Evolutionary conservation across 2,888 invertebrate species (phyloP).

Genomic region (Volucella inanis): DNA sequence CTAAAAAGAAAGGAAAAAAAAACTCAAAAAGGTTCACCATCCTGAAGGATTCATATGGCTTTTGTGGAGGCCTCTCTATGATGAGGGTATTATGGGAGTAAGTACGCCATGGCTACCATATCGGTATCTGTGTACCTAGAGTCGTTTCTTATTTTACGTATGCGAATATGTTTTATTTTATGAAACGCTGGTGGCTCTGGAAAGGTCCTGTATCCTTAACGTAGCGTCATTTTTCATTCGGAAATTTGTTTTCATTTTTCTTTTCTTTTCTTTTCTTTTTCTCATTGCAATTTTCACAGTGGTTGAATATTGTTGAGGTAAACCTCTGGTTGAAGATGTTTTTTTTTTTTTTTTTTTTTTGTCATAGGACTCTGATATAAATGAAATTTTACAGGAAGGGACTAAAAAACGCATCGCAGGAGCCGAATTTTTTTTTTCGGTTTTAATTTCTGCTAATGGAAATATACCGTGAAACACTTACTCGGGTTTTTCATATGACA

Average conservation of each 20-base stretch:
- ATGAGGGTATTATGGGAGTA: neutral
- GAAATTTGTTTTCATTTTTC: constrained; percentile 26
- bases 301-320: constrained; percentile 14
- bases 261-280: neutral
- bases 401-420: constrained; percentile 39
- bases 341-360: constrained; percentile 20
- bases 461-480: constrained; percentile 45
- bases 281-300: constrained; percentile 23
- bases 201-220: constrained; percentile 22
- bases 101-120: neutral
- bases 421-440: constrained; percentile 24
- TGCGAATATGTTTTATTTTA: constrained; percentile 23
- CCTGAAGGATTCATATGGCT: constrained; percentile 34
- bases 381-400: constrained; percentile 31
- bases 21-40: neutral
- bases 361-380: constrained; percentile 11
- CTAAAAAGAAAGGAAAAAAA: constrained; percentile 19
- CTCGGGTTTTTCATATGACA: constrained; percentile 42
- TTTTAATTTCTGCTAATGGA: constrained; percentile 65
- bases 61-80: neutral
- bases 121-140: neutral
- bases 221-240: constrained; percentile 50
- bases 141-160: constrained; percentile 9
- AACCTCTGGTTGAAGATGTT: constrained; percentile 7
- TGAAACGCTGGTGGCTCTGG: constrained; percentile 9